Percentiles rank a stretch among this genome's conserved stretches.
These are phyloP conservation scores for Buceros bicornis DNA, from an alignment of 2,797 vertebrate species.

Conservation along the genomic window DNA sequence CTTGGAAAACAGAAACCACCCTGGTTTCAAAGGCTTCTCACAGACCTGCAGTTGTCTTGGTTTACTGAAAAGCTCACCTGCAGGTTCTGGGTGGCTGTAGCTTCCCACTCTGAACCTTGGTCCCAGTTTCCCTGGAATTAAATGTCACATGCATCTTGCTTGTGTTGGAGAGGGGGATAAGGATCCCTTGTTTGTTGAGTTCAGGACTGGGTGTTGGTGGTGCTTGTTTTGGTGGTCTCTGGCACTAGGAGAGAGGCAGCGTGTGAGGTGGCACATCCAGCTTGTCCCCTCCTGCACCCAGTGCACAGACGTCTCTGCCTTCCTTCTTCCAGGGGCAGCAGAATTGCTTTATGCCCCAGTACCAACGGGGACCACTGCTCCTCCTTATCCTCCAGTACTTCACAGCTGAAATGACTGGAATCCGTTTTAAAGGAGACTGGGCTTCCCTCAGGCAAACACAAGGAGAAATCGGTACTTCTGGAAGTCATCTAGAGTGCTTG, in stretches of 20 bases:
- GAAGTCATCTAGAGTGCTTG: fast-evolving
- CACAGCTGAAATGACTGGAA: neutral
- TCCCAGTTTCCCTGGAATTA: neutral
- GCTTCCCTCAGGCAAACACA: neutral
- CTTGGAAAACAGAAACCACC: neutral
- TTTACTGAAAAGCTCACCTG: neutral
- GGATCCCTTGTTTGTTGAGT: neutral
- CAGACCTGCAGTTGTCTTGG: fast-evolving
- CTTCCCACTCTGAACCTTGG: neutral
- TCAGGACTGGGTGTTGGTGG: neutral
- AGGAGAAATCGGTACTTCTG: neutral
- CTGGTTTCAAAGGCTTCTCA: neutral
- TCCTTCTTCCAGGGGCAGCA: neutral
- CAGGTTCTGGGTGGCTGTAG: neutral
- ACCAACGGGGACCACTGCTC: fast-evolving
- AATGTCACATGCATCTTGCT: fast-evolving
- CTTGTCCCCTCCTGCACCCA: neutral
- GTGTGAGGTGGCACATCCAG: neutral
- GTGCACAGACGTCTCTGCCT: neutral
- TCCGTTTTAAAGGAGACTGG: neutral
- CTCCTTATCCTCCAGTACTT: neutral
- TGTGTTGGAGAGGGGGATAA: neutral
- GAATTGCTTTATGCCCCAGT: neutral
- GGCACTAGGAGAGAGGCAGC: neutral
- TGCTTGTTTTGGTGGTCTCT: neutral